These are phyloP conservation scores for Cyaniris semiargus DNA, from an alignment of 2,888 invertebrate genomes.

Conservation along the genomic window DNA sequence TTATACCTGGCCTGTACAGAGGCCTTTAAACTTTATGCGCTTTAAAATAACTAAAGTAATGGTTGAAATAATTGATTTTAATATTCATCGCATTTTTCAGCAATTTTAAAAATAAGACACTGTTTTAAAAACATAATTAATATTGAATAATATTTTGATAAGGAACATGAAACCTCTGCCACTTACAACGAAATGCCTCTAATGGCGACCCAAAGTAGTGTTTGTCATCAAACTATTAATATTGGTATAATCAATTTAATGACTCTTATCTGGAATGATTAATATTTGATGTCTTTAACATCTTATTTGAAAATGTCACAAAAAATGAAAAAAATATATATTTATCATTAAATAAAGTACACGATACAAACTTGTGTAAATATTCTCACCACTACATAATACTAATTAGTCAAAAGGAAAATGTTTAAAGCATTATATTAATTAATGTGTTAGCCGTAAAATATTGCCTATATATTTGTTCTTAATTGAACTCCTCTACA, in stretches of 20 bases:
- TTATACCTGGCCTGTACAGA: slow-evolving; percentile 53
- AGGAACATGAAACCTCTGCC: not conserved
- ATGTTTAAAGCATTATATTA: slow-evolving; percentile 27
- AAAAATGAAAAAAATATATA: not conserved
- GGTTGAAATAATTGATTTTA: too few species aligned
- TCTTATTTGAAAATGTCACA: slow-evolving; percentile 11
- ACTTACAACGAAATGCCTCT: not conserved
- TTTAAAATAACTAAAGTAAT: not conserved
- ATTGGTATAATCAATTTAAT: slow-evolving; percentile 14
- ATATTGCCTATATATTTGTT: slow-evolving; percentile 19
- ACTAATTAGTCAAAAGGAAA: slow-evolving; percentile 29
- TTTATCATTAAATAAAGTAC: slow-evolving; percentile 22
- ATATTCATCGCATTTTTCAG: too few species aligned
- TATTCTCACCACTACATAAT: slow-evolving; percentile 28
- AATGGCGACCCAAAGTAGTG: not conserved
- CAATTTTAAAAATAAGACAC: not conserved
- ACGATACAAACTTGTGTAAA: slow-evolving; percentile 23
- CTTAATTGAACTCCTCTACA: slow-evolving; percentile 27
- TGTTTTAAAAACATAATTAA: not conserved
- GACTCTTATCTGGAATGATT: slow-evolving; percentile 5
- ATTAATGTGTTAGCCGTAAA: slow-evolving; percentile 29
- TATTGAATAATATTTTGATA: not conserved
- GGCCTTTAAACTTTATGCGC: slow-evolving; percentile 49
- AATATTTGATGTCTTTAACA: slow-evolving; percentile 12
- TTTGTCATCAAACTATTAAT: not conserved